Evolutionary conservation across 1,140 invertebrate genomes (phyloP), one percentile per base, ranked within the genome.

Genomic region (Rhynchophorus ferrugineus): DNA sequence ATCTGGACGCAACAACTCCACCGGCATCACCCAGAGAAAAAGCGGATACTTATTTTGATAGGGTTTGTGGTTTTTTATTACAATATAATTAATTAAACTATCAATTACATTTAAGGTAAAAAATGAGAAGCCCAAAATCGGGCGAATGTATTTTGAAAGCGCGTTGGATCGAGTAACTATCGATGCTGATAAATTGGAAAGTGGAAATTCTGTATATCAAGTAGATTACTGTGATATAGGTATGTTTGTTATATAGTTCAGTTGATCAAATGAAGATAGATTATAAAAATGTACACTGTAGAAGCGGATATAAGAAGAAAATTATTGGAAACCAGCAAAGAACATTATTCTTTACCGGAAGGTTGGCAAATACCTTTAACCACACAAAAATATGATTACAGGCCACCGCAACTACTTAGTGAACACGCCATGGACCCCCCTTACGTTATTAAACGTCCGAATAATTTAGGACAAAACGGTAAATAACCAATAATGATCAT

Each of bases 201-300:
- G 56, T 35, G 58, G 58, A 13, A 60, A 60, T 46, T 52, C 52
- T 24, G 37, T 51, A 5, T 62, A 62, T 44, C 58, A 60, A 52
- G 50, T 62, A 18, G 58, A 60, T 38, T 62, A 60, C 52, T 62
- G 56, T 17, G 54, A 60, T 52, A 49, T 58, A 43, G 54, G 54
- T 59, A 44, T 44, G 16, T 18, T 6, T 24, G 22, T 44, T 5
- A 44, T 44, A 41, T 18, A 5, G 7, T 41, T 22, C 22, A 16
- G 21, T 6, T 45, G 5, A 45, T 29, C 17, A 11, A 43, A 20
- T 9, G 14, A 24, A 29, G 5, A 42, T 42, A 7, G 1, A 8
- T 1, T 43, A 36, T 17, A 46, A 6, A 43, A 8, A n/a, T n/a
- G n/a, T n/a, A n/a, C n/a, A 3, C 36, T 55, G 48, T 51, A 53